Evolutionary conservation across 2,113 vertebrate genomes (phyloP).

Genomic region (Heliornis fulica): DNA sequence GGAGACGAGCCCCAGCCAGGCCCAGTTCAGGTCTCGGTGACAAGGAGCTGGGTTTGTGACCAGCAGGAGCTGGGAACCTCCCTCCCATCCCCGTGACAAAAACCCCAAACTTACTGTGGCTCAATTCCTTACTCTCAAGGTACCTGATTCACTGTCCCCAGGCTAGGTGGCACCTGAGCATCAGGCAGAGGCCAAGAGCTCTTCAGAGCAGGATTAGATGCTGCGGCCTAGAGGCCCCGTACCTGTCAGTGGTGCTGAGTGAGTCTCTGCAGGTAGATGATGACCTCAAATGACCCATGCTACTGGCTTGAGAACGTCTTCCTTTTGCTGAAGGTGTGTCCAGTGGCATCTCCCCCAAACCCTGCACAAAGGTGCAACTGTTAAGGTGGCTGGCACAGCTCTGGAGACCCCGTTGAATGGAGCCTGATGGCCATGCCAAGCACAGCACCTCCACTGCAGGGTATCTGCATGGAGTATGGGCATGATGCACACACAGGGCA

Average conservation of each 20-base stretch:
- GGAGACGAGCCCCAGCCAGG: neutral
- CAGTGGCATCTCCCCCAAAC: constrained; percentile 86
- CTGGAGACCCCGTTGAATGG: neutral
- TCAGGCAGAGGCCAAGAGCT: neutral
- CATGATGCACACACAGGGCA: neutral
- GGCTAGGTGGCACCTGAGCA: neutral
- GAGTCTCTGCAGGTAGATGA: constrained; percentile 84
- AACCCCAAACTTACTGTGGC: no score
- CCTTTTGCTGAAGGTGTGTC: constrained; percentile 87
- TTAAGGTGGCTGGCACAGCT: neutral
- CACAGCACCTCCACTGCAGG: accelerated
- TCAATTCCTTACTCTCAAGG: neutral
- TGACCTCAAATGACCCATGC: constrained; percentile 76
- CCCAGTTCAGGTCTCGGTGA: no score
- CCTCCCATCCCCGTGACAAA: accelerated
- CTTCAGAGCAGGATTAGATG: neutral
- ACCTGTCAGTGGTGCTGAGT: constrained; percentile 79
- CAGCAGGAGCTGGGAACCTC: neutral
- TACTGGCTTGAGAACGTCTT: constrained; percentile 79
- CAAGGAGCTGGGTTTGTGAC: neutral
- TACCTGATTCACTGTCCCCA: neutral
- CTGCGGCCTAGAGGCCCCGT: neutral
- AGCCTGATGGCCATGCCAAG: neutral
- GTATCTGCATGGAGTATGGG: neutral
- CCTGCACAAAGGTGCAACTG: constrained; percentile 65